phyloP scores from a whole-genome alignment of 2,797 vertebrate species.

The Chromis chromis region DNA sequence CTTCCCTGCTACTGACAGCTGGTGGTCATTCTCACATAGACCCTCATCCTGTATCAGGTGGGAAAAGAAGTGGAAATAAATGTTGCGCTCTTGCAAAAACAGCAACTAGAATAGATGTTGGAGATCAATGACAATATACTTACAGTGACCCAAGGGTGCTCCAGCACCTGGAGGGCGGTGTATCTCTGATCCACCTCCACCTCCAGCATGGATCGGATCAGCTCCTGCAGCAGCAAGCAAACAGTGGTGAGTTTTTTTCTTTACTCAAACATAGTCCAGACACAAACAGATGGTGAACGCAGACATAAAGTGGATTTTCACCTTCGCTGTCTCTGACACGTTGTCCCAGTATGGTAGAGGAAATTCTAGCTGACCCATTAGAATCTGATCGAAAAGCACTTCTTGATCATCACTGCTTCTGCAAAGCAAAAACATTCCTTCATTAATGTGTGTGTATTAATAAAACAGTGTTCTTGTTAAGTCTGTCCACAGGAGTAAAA shows the following conservation, averaged over 20 bases:
- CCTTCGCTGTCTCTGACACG: conserved; percentile 95
- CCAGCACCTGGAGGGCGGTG: conserved; percentile 94
- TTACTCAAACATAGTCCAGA: background rate
- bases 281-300: background rate
- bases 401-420: conserved; percentile 97
- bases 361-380: conserved; percentile 98
- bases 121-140: conserved; percentile 67
- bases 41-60: conserved; percentile 89
- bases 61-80: background rate
- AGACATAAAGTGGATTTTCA: conserved; percentile 50
- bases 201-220: conserved; percentile 96
- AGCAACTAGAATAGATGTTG: background rate
- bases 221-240: conserved; percentile 82
- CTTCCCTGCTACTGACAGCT: conserved; percentile 97
- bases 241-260: background rate
- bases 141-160: conserved; percentile 98
- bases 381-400: conserved; percentile 97
- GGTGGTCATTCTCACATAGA: conserved; percentile 94
- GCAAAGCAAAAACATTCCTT: conserved; percentile 34
- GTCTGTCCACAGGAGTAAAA: background rate
- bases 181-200: conserved; percentile 96
- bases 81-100: background rate
- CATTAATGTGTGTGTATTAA: background rate
- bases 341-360: conserved; percentile 98
- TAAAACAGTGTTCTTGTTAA: background rate